These are phyloP conservation scores for Aegithalos caudatus DNA, from an alignment of 2,113 vertebrate genomes.

Conservation along the genomic window DNA sequence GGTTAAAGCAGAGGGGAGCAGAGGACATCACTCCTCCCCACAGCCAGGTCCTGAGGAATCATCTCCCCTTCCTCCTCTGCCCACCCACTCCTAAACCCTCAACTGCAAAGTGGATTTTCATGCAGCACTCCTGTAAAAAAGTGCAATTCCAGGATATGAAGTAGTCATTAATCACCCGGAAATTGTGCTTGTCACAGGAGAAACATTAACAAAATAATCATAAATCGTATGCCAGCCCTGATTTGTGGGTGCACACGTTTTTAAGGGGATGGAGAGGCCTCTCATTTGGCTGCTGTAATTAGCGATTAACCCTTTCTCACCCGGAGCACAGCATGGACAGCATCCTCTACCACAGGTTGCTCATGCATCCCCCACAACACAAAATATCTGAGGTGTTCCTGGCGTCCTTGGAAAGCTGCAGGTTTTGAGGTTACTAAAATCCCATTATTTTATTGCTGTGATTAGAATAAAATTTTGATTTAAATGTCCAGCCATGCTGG, in stretches of 20 bases:
- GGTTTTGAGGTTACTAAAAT: background rate
- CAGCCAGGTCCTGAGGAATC: background rate
- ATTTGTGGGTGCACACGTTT: background rate
- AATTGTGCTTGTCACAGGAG: constrained; percentile 36
- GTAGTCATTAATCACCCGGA: constrained; percentile 41
- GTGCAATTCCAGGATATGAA: background rate
- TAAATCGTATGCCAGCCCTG: constrained; percentile 53
- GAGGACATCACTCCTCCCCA: background rate
- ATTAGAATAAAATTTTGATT: background rate
- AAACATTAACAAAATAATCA: constrained; percentile 64
- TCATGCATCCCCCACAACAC: rapidly evolving
- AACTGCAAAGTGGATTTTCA: background rate
- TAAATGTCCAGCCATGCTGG: background rate
- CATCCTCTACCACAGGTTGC: background rate
- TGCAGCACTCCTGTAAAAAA: background rate
- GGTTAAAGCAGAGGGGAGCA: background rate
- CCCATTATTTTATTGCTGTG: background rate
- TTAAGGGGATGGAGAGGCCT: background rate
- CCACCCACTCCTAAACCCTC: background rate
- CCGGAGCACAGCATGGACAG: rapidly evolving
- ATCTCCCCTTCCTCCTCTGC: background rate
- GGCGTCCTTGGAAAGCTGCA: background rate
- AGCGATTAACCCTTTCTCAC: background rate
- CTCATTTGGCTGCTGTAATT: constrained; percentile 11
- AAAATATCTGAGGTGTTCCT: background rate